Base-by-base conservation (phyloP, 2,113 vertebrate genomes). In the Entelurus aequoreus region DNA sequence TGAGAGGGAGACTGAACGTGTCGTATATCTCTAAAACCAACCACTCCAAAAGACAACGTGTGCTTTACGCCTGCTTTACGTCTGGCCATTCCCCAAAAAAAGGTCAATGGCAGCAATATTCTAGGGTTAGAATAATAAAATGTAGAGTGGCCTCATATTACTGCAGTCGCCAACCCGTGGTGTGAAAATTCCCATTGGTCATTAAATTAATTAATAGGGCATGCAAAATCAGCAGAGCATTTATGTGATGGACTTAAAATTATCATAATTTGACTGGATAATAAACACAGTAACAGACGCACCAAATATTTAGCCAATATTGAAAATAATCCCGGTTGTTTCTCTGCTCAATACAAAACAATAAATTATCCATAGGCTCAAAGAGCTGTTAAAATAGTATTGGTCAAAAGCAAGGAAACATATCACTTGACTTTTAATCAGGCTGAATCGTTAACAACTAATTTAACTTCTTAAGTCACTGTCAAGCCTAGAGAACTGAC, bases 11-110 rank as follows among this genome's bases (percentile, higher is more conserved):
- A 78, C 84, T 60, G 80, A 80, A 76, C 82, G 75, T 85, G 86
- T 88, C 86, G 68, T 78, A 72, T 81, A 84, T 84, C 83, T 83
- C 87, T 81, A 83, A 81, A 88, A 80, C 84, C 82, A 71, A 71
- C 75, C 75, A 13, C 65, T 67, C 69, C 67, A 37, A 75, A 72
- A 50, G 71, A 65, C 69, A 61, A 68, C 63, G 55, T 65, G 68
- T 47, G 64, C 68, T 70, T 68, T 65, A 56, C 78, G 66, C 75
- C 80, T 79, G 75, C 68, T 69, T 68, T 65, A 56, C 76, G 66
- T 78, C 80, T 79, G 75, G 68, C 75, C 78, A 75, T 63, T 67
- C 54, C 74, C 73, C 71, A 62, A 60, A 54, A 80, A 81, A 76
- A 78, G 80, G 77, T 85, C 76, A 80, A 69, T 14, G 40, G 72